Conservation (phyloP, 2,797 vertebrate genomes). For the Paramormyrops hopkinsi region DNA sequence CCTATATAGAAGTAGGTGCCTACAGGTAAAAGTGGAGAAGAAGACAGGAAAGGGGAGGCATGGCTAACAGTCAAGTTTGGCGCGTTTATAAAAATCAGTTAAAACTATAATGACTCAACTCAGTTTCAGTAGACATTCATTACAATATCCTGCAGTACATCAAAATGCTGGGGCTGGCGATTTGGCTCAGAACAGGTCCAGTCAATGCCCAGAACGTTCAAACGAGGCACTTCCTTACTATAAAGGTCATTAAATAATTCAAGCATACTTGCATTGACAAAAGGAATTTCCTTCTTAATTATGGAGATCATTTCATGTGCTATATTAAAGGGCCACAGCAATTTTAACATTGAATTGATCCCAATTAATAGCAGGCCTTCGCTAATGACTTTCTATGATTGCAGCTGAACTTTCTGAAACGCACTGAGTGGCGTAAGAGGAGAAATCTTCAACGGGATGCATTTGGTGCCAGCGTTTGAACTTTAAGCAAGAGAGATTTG, state of each 20-base stretch:
- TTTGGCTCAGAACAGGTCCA: conserved; percentile 5
- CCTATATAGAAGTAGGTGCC: neutral
- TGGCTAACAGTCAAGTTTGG: neutral
- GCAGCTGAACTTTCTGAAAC: conserved; percentile 16
- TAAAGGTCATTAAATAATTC: conserved; percentile 25
- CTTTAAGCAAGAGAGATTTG: conserved; percentile 22
- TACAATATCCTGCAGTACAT: neutral
- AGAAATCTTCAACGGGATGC: neutral
- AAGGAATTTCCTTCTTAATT: conserved; percentile 27
- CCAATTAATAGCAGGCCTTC: conserved; percentile 31
- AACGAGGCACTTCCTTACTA: conserved; percentile 7
- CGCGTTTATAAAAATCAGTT: neutral
- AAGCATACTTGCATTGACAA: conserved; percentile 24
- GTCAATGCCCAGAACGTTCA: neutral
- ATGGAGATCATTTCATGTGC: conserved; percentile 22
- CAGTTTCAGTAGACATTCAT: conserved; percentile 1
- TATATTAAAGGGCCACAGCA: conserved; percentile 23
- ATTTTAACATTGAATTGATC: conserved; percentile 29
- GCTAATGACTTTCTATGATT: conserved; percentile 23
- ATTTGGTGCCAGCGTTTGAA: conserved; percentile 22
- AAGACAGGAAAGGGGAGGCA: neutral
- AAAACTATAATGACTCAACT: neutral
- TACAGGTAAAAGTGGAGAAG: neutral
- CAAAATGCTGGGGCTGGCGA: neutral
- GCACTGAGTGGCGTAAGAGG: neutral